Conservation (phyloP, 2,888 invertebrate genomes). For the Osedax frankpressi region DNA sequence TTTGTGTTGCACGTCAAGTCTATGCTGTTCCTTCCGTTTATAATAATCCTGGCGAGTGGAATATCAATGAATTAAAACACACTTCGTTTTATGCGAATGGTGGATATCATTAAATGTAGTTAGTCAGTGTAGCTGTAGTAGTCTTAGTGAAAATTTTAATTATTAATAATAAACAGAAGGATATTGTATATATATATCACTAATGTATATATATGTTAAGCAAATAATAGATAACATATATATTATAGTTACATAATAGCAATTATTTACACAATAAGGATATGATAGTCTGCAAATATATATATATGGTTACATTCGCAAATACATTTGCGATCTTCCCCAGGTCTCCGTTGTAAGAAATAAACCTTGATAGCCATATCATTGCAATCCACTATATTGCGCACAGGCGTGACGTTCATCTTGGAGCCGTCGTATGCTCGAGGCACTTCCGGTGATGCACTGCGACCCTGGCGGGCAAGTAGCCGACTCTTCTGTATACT, state of each 20-base stretch:
- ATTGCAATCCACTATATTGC: conserved; percentile 13
- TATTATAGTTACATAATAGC: background rate
- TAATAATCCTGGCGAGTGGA: background rate
- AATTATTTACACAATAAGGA: too few species aligned
- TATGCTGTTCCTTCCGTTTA: background rate
- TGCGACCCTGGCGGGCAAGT: background rate
- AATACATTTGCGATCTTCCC: too few species aligned
- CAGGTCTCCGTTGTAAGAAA: too few species aligned
- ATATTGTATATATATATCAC: background rate
- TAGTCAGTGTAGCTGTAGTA: background rate
- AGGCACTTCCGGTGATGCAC: background rate
- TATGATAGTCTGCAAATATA: background rate
- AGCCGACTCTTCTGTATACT: conserved; percentile 32
- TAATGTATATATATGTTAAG: too few species aligned
- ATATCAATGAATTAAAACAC: too few species aligned
- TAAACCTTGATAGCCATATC: conserved; percentile 15
- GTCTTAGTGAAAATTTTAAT: background rate
- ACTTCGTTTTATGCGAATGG: too few species aligned
- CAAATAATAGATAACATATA: background rate
- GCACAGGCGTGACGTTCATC: background rate
- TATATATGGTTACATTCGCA: background rate
- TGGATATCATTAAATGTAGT: too few species aligned
- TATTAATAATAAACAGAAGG: background rate
- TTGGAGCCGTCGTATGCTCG: background rate
- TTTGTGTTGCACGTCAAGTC: background rate